Conservation (phyloP, 2,888 invertebrate genomes). For the Eudasyphora cyanicolor region DNA sequence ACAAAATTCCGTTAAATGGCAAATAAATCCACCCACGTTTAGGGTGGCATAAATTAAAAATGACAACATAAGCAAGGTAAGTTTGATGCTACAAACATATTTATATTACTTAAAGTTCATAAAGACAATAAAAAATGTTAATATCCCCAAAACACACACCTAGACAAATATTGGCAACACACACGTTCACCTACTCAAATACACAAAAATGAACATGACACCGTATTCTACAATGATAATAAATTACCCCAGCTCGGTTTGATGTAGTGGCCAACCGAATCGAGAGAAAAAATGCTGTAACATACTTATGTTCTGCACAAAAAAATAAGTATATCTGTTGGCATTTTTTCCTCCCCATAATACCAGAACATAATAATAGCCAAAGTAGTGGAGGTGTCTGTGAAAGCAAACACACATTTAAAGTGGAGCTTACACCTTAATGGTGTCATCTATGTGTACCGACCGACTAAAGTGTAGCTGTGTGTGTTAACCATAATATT, state of each 20-base stretch:
- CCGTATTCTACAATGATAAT: constrained; percentile 8
- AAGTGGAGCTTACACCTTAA: background rate
- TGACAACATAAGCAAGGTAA: background rate
- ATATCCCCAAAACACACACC: background rate
- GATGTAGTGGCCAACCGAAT: background rate
- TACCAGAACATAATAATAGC: constrained; percentile 8
- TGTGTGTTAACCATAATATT: constrained; percentile 41
- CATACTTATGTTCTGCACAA: background rate
- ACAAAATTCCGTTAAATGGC: background rate
- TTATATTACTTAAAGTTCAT: background rate
- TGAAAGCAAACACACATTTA: background rate
- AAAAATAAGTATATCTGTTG: constrained; percentile 1
- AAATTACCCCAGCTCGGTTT: background rate
- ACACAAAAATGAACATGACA: constrained; percentile 14
- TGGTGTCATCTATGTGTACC: background rate
- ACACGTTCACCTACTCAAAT: background rate
- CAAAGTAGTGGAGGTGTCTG: background rate
- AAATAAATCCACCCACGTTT: background rate
- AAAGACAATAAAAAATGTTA: background rate
- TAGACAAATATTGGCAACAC: background rate
- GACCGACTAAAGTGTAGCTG: too few species aligned
- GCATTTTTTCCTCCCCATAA: background rate
- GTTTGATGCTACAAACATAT: background rate
- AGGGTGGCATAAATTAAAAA: constrained; percentile 22
- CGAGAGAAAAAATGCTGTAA: background rate